A percentile compares a stretch with the other conserved stretches of the same genome.
phyloP scores from a whole-genome alignment of 2,888 invertebrate genomes.

The Ormia ochracea region DNA sequence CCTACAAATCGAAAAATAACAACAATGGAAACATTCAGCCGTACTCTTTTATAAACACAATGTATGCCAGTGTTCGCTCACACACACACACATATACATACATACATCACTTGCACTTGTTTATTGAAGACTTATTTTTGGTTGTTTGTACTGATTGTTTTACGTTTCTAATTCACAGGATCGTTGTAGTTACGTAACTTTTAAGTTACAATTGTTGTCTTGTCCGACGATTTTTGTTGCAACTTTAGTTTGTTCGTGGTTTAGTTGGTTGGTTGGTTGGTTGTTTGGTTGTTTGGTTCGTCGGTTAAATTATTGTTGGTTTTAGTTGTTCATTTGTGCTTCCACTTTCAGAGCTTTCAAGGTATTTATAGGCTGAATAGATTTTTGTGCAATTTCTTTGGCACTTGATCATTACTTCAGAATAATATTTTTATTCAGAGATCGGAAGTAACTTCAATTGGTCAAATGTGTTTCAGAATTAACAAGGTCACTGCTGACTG shows the following conservation, averaged over 20 bases:
- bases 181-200: slow-evolving; percentile 55
- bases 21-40: slow-evolving; percentile 15
- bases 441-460: too few species aligned
- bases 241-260: slow-evolving; percentile 22
- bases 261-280: slow-evolving; percentile 30
- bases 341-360: slow-evolving; percentile 36
- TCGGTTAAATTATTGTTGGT: slow-evolving; percentile 22
- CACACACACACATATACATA: background rate
- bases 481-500: too few species aligned
- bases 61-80: background rate
- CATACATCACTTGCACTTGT: slow-evolving; percentile 55
- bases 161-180: slow-evolving; percentile 59
- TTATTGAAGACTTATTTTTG: slow-evolving; percentile 25
- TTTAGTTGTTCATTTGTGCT: slow-evolving; percentile 16
- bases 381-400: background rate
- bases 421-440: too few species aligned
- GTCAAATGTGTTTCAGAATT: too few species aligned
- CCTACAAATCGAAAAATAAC: slow-evolving; percentile 45
- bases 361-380: slow-evolving; percentile 21
- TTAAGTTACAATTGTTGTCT: slow-evolving; percentile 56
- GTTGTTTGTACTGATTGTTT: too few species aligned
- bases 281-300: slow-evolving; percentile 40
- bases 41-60: background rate
- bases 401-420: background rate
- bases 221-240: slow-evolving; percentile 32